Base-by-base conservation (phyloP, 2,888 invertebrate species). In the Eubasilissa splendida region DNA sequence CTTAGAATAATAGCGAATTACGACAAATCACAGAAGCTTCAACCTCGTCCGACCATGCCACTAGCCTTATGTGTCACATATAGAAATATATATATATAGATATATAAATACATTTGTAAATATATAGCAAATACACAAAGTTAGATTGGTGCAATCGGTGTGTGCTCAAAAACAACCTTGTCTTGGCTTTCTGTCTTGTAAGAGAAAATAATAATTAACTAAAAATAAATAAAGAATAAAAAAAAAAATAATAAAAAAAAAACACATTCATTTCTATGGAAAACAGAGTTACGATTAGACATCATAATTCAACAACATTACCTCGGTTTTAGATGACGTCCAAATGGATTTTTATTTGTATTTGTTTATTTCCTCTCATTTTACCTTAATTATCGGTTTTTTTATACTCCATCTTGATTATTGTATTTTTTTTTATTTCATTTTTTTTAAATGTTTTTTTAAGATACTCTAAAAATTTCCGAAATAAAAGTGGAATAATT, bases 261-360 rank as follows among this genome's bases (percentile, higher is more conserved):
- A 82, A 83, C 77, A 84, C 85, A 84, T 83, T 81, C 82, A 85
- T 83, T 83, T 84, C 85, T 80, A 77, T 79, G 59, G 77, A 79
- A 80, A 83, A 84, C 82, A 83, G 84, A 83, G 82, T 83, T 84
- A 83, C 83, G 83, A 83, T 74, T 79, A 83, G 68, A 83, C 83
- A 83, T 79, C 80, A 83, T 84, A 83, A 83, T 81, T 80, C 78
- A 75, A 82, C 77, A 82, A 78, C 80, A 80, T 84, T 84, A 82
- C 83, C 83, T 84, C 83, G 58, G 50, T 50, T 66, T 73, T 50
- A 71, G 79, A 70, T 75, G 80, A 77, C 75, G 71, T 84, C 82
- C 83, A 79, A 66, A 74, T 54, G 76, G 76, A 80, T 65, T 65
- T 63, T 73, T 80, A 63, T 59, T 56, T 56, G 50, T 52, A 70